Evolutionary conservation across 2,797 vertebrate genomes (phyloP).

Genomic region (Tamandua tetradactyla): DNA sequence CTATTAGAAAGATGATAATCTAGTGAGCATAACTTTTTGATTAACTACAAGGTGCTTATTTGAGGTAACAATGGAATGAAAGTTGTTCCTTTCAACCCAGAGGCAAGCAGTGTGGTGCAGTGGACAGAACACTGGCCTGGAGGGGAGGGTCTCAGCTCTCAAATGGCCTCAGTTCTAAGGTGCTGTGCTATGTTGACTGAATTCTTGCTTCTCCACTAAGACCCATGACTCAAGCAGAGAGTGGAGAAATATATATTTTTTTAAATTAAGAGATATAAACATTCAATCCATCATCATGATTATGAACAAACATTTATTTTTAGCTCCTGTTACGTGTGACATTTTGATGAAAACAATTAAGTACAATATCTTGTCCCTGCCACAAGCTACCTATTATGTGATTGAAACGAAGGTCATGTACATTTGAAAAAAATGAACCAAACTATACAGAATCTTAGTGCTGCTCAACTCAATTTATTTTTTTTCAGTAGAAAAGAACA

Average conservation of each 20-base stretch:
- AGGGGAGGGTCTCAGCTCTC: not conserved
- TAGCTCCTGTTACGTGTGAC: not conserved
- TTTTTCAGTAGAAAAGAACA: too few relatives aligned
- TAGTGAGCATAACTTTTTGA: not conserved
- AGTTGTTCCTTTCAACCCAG: not conserved
- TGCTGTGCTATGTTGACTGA: fast-evolving
- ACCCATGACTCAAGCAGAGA: not conserved
- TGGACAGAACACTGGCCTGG: fast-evolving
- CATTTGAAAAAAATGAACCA: not conserved
- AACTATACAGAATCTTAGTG: not conserved
- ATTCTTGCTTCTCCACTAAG: not conserved
- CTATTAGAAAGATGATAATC: fast-evolving
- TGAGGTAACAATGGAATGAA: not conserved
- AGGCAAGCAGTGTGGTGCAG: not conserved
- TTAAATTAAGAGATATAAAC: not conserved
- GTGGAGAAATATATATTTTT: not conserved
- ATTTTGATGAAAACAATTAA: not conserved
- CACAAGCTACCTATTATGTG: not conserved
- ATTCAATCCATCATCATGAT: not conserved
- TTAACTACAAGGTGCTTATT: not conserved
- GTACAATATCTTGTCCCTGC: not conserved
- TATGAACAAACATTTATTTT: not conserved
- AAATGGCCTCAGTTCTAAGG: not conserved
- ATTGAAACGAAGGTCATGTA: not conserved
- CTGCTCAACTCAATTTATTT: not conserved